Conservation (phyloP, 2,113 vertebrate genomes). For the Balaeniceps rex region DNA sequence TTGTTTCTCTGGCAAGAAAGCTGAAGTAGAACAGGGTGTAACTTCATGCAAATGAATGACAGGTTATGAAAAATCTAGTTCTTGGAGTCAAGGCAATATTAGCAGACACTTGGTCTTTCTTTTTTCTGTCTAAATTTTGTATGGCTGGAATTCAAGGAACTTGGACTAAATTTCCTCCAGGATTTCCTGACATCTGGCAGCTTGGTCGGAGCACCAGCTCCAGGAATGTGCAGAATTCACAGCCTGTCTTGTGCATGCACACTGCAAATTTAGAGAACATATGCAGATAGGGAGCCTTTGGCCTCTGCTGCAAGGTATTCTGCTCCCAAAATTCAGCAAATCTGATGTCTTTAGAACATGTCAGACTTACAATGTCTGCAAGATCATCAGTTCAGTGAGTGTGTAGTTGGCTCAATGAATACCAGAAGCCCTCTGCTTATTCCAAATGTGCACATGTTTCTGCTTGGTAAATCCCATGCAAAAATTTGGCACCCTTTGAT, state of each 20-base stretch:
- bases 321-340: not conserved
- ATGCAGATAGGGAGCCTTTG: not conserved
- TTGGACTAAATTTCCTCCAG: slow-evolving; percentile 4
- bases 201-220: not conserved
- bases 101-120: not conserved
- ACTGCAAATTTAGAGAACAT: not conserved
- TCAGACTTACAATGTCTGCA: not conserved
- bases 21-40: not conserved
- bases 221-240: not conserved
- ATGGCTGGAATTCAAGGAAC: not conserved
- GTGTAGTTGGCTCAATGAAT: not conserved
- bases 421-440: not conserved
- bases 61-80: not conserved
- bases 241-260: not conserved
- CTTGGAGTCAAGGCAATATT: not conserved
- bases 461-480: not conserved
- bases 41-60: not conserved
- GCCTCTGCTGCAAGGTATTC: not conserved
- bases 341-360: not conserved
- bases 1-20: not conserved
- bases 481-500: not conserved
- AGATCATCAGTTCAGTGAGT: not conserved
- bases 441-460: not conserved
- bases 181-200: slow-evolving; percentile 17
- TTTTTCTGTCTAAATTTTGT: not conserved